A percentile compares a stretch with the other conserved stretches of the same genome.
Evolutionary conservation across 2,888 invertebrate species (phyloP).

Genomic region (Dastarcus helophoroides): DNA sequence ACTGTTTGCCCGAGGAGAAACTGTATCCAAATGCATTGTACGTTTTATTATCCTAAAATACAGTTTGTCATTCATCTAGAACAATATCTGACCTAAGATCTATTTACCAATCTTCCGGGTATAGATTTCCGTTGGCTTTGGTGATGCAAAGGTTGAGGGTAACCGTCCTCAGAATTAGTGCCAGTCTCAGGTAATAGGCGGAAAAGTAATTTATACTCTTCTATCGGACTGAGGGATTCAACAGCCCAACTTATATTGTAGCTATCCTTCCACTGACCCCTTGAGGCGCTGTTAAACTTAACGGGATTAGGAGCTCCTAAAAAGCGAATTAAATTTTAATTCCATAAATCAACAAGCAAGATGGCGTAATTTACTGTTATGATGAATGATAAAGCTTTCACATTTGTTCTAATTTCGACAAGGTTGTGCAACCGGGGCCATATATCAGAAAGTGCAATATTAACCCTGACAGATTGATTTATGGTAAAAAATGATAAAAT

Average conservation of each 20-base stretch:
- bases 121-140: conserved; percentile 35
- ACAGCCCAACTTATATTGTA: conserved; percentile 60
- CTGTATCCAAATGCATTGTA: conserved; percentile 27
- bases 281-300: conserved; percentile 50
- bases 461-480: too few relatives aligned
- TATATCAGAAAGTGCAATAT: too few relatives aligned
- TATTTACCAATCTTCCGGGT: conserved; percentile 31
- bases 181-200: conserved; percentile 45
- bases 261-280: conserved; percentile 47
- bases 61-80: too few relatives aligned
- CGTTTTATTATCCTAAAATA: conserved; percentile 30
- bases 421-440: too few relatives aligned
- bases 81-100: too few relatives aligned
- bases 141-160: conserved; percentile 38
- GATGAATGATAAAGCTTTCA: too few relatives aligned
- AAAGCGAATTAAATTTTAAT: too few relatives aligned
- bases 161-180: conserved; percentile 31
- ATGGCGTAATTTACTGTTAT: too few relatives aligned
- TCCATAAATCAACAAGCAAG: too few relatives aligned
- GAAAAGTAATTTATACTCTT: conserved; percentile 55
- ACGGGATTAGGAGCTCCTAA: conserved; percentile 56
- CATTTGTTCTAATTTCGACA: too few relatives aligned
- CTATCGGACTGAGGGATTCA: conserved; percentile 53
- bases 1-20: conserved; percentile 29
- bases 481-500: too few relatives aligned